Conservation (phyloP, 2,797 vertebrate species). For the Gambelia wislizenii region DNA sequence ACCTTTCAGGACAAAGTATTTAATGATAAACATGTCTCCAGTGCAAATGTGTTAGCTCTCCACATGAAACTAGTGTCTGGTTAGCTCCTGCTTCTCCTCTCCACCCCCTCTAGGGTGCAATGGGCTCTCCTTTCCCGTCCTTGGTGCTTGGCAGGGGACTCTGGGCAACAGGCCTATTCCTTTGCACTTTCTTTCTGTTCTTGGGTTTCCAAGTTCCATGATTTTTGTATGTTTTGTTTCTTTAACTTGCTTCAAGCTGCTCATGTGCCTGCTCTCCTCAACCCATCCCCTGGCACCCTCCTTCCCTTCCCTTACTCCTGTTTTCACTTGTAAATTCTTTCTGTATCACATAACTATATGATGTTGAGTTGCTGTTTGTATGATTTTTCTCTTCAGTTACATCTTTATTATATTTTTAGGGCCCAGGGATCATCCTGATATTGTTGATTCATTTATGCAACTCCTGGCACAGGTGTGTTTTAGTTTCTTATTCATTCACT, state of each 20-base stretch:
- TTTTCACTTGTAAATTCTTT: conserved; percentile 96
- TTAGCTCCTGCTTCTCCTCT: conserved; percentile 60
- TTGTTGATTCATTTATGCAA: conserved; percentile 99
- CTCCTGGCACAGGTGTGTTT: conserved; percentile 99
- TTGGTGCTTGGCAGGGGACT: conserved; percentile 65
- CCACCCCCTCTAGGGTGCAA: conserved; percentile 62
- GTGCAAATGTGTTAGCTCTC: conserved; percentile 69
- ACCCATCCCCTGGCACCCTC: conserved; percentile 79
- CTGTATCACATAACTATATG: conserved; percentile 99
- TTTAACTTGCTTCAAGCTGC: conserved; percentile 97
- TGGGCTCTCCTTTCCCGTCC: conserved; percentile 64
- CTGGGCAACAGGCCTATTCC: conserved; percentile 83
- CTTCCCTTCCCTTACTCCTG: conserved; percentile 82
- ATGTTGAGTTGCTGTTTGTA: conserved; percentile 99
- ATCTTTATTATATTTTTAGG: conserved; percentile 99
- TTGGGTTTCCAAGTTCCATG: conserved; percentile 94
- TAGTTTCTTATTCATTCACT: conserved; percentile 99
- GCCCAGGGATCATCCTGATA: conserved; percentile 99
- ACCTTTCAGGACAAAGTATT: conserved; percentile 67
- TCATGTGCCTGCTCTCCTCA: conserved; percentile 88
- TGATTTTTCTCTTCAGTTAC: conserved; percentile 99
- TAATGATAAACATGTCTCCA: conserved; percentile 67
- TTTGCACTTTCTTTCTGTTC: conserved; percentile 91
- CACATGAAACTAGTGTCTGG: conserved; percentile 69
- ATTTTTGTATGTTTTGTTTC: conserved; percentile 91